Conservation (phyloP, 2,797 vertebrate genomes). For the Sylvia borin region DNA sequence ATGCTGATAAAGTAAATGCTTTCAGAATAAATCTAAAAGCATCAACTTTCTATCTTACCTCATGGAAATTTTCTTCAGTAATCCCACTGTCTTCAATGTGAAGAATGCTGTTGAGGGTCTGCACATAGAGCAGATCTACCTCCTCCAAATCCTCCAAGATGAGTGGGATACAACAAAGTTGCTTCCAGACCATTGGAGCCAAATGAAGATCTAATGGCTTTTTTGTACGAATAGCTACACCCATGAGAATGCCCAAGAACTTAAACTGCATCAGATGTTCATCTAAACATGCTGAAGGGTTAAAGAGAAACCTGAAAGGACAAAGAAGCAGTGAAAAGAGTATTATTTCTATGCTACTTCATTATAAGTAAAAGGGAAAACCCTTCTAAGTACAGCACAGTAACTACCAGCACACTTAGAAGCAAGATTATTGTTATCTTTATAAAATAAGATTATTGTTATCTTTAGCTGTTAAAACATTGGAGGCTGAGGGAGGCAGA, state of each 20-base stretch:
- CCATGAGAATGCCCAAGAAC: constrained; percentile 87
- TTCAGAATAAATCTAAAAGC: neutral
- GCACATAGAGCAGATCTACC: constrained; percentile 86
- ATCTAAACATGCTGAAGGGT: constrained; percentile 83
- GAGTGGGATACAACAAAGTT: constrained; percentile 86
- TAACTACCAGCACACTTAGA: neutral
- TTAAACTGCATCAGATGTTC: constrained; percentile 87
- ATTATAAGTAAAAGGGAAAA: neutral
- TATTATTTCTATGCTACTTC: neutral
- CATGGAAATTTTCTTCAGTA: constrained; percentile 87
- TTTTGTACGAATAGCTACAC: constrained; percentile 87
- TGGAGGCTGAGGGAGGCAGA: neutral
- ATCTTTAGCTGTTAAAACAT: neutral
- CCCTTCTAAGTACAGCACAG: neutral
- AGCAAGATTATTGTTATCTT: neutral
- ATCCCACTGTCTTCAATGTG: constrained; percentile 91
- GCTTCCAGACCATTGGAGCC: constrained; percentile 87
- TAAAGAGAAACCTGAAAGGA: constrained; percentile 82
- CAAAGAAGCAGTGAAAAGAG: neutral
- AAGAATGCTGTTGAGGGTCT: constrained; percentile 89
- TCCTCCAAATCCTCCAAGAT: constrained; percentile 85
- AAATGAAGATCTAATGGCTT: constrained; percentile 86
- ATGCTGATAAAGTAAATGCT: neutral
- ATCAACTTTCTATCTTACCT: constrained; percentile 54
- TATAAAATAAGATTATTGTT: neutral